phyloP scores from a whole-genome alignment of 2,888 invertebrate genomes.

The Dasysyrphus albostriatus region DNA sequence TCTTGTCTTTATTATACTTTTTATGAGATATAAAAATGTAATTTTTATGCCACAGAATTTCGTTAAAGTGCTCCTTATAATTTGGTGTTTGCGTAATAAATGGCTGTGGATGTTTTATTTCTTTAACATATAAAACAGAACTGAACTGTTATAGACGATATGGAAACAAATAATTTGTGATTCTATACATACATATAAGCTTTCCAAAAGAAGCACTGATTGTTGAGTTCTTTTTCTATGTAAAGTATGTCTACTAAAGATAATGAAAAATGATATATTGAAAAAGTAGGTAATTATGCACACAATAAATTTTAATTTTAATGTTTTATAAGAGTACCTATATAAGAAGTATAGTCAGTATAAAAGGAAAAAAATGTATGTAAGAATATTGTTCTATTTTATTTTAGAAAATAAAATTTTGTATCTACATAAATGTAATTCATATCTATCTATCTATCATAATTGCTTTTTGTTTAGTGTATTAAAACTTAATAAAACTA shows the following conservation, averaged over 20 bases:
- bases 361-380: not conserved
- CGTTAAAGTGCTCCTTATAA: not conserved
- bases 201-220: not conserved
- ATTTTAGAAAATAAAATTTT: too few species aligned
- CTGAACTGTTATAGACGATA: not conserved
- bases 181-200: not conserved
- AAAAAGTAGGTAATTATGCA: not conserved
- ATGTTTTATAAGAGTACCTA: too few species aligned
- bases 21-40: not conserved
- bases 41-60: not conserved
- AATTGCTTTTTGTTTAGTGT: too few species aligned
- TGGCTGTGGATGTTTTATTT: not conserved
- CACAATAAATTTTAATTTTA: not conserved
- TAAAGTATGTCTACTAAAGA: not conserved
- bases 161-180: not conserved
- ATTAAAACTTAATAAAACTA: too few species aligned
- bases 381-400: too few species aligned
- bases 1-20: not conserved
- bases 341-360: too few species aligned
- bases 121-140: not conserved
- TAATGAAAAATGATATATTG: not conserved
- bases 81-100: not conserved
- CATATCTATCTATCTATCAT: too few species aligned
- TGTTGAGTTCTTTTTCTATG: not conserved
- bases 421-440: too few species aligned